Conservation (phyloP, 2,888 invertebrate species). For the Mesorhabditis spiculigera region DNA sequence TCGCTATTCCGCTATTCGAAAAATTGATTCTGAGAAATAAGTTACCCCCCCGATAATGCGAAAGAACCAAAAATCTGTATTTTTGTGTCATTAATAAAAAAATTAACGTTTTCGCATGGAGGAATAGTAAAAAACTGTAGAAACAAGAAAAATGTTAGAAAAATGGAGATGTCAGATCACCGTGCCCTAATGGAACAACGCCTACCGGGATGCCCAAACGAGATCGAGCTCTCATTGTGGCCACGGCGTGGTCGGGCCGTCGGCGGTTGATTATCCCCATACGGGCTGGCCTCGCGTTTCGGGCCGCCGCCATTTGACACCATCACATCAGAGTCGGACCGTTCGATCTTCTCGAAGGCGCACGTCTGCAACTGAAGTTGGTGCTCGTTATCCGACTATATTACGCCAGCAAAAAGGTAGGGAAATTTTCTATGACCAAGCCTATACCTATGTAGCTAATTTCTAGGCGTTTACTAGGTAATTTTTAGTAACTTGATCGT, state of each 20-base stretch:
- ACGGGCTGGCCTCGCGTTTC: conserved; percentile 6
- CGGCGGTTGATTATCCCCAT: background rate
- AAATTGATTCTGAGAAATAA: background rate
- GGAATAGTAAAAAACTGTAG: background rate
- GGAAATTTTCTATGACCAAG: too few species aligned
- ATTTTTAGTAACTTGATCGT: too few species aligned
- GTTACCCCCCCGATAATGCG: background rate
- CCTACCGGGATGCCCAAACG: background rate
- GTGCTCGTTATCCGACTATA: too few species aligned
- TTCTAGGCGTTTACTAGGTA: too few species aligned
- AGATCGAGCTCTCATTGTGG: background rate
- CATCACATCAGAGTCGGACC: background rate
- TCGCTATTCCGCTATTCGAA: background rate
- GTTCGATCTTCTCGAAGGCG: conserved; percentile 20
- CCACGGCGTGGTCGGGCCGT: background rate
- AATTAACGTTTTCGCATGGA: too few species aligned
- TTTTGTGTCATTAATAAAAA: too few species aligned
- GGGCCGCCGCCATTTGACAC: background rate
- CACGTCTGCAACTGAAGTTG: conserved; percentile 8
- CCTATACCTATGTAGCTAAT: too few species aligned
- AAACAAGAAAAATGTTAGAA: too few species aligned
- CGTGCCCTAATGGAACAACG: too few species aligned
- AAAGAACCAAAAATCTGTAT: too few species aligned
- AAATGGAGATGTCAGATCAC: too few species aligned
- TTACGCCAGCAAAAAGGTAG: too few species aligned